phyloP scores from a whole-genome alignment of 37 sponge, comb jelly and placozoan species.

The Agelas oroides region DNA sequence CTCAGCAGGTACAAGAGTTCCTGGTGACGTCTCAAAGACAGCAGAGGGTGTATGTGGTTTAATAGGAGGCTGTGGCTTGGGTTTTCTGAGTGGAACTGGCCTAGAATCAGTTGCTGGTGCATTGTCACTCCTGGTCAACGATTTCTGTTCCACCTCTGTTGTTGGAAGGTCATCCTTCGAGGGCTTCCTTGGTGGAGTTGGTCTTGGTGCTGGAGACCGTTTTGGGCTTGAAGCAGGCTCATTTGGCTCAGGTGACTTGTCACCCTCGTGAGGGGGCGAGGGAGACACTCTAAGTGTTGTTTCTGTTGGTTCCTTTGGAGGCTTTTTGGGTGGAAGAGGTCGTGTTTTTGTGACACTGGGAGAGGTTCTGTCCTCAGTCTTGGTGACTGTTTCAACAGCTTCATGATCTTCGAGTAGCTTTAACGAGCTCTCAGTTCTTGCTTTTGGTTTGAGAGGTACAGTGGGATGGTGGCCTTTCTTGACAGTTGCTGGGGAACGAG shows the following conservation, averaged over 20 bases:
- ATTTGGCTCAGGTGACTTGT: neutral
- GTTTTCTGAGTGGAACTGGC: neutral
- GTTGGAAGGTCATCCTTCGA: neutral
- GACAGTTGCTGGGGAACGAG: neutral
- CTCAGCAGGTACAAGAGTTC: too few species aligned
- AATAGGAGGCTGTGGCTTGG: neutral
- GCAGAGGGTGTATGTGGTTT: conserved; percentile 17
- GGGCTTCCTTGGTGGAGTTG: conserved; percentile 16
- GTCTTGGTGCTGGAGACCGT: neutral
- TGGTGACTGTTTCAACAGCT: too few species aligned
- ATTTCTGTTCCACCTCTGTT: neutral
- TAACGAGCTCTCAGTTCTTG: too few species aligned
- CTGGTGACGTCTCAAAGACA: too few species aligned
- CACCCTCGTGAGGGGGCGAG: conserved; percentile 2
- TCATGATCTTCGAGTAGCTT: too few species aligned
- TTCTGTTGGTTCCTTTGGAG: neutral
- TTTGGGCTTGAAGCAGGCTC: too few species aligned
- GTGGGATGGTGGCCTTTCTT: conserved; percentile 45
- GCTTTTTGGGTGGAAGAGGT: neutral
- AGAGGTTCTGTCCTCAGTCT: too few species aligned
- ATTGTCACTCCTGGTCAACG: neutral
- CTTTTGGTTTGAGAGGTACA: conserved; percentile 33
- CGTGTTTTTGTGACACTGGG: neutral
- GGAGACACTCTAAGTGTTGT: neutral
- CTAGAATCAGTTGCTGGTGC: neutral